Evolutionary conservation across 2,888 invertebrate genomes (phyloP).

Genomic region (Protula sp.): DNA sequence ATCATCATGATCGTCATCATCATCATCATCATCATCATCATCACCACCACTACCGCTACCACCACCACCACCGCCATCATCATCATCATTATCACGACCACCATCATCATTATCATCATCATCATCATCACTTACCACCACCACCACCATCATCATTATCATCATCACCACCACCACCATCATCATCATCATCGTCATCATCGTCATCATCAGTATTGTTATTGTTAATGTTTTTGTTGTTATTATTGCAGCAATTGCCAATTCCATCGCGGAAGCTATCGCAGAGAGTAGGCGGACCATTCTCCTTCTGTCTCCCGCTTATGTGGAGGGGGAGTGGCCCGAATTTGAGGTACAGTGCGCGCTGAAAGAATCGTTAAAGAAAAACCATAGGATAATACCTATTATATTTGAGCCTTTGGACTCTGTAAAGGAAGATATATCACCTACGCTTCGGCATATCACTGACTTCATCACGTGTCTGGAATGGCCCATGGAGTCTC

Average conservation of each 20-base stretch:
- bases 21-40: neutral
- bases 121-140: too few species aligned
- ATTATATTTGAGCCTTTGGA: neutral
- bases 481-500: too few species aligned
- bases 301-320: neutral
- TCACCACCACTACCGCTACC: too few species aligned
- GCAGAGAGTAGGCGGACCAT: neutral
- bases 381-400: neutral
- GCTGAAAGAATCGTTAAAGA: neutral
- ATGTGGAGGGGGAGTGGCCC: neutral
- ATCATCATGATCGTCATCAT: neutral
- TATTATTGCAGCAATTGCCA: neutral
- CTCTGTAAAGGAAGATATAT: neutral
- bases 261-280: neutral
- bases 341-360: neutral
- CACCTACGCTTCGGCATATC: neutral
- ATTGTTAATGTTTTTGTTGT: too few species aligned
- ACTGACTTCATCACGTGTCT: neutral
- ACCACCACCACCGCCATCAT: too few species aligned
- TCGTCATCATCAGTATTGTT: too few species aligned
- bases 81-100: too few species aligned
- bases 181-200: too few species aligned
- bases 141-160: too few species aligned
- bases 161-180: too few species aligned
- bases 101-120: too few species aligned